Percentiles rank a stretch among this genome's conserved stretches.
These are phyloP conservation scores for Lepus townsendii DNA, from an alignment of 2,797 vertebrate species.

Conservation along the genomic window DNA sequence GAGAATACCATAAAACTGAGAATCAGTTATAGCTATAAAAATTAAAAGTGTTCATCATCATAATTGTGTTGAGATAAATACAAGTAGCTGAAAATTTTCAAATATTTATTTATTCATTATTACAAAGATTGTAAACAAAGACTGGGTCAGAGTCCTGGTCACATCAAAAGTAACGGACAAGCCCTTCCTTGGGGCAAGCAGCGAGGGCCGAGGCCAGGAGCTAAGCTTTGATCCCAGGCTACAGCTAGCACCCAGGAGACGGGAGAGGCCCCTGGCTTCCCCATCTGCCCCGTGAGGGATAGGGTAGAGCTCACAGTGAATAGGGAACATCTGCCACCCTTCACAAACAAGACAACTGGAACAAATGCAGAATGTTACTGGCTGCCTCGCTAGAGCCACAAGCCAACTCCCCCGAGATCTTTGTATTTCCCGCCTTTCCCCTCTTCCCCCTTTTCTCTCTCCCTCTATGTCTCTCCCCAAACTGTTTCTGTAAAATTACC, in stretches of 20 bases:
- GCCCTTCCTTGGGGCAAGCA: not conserved
- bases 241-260: not conserved
- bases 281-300: not conserved
- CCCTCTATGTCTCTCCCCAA: not conserved
- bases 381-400: not conserved
- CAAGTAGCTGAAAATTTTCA: not conserved
- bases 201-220: not conserved
- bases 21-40: not conserved
- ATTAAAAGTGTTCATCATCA: not conserved
- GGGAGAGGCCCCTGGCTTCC: not conserved
- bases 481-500: constrained; percentile 34
- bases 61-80: not conserved
- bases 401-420: not conserved
- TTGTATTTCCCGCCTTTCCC: not conserved
- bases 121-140: constrained; percentile 23
- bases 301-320: not conserved
- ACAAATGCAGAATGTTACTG: not conserved
- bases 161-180: not conserved
- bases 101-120: constrained; percentile 5
- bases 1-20: not conserved
- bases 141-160: constrained; percentile 22
- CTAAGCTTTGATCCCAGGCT: not conserved
- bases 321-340: not conserved
- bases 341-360: not conserved
- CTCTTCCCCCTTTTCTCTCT: not conserved